Conservation (phyloP, 2,113 vertebrate species). For the Cololabis saira region DNA sequence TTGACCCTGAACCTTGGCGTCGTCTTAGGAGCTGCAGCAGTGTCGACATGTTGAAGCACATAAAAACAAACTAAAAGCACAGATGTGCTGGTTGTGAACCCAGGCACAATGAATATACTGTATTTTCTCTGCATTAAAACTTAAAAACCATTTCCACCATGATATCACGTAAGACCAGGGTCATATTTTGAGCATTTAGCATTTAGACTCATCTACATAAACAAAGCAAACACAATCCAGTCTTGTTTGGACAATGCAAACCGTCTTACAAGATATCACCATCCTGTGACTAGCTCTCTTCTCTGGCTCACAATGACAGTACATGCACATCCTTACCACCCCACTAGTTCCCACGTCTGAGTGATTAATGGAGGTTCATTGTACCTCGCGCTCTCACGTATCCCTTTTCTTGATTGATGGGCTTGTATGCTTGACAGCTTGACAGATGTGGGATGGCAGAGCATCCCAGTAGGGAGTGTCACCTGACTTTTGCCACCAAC, state of each 20-base stretch:
- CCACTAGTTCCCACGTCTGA: constrained; percentile 39
- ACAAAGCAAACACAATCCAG: not conserved
- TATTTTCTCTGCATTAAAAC: too few species aligned
- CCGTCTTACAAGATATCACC: not conserved
- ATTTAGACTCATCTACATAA: too few species aligned
- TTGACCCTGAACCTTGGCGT: too few species aligned
- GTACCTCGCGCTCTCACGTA: constrained; percentile 51
- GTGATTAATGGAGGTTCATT: constrained; percentile 71
- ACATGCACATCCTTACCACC: constrained; percentile 24
- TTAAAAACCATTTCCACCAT: too few species aligned
- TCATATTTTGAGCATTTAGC: too few species aligned
- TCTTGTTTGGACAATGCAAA: not conserved
- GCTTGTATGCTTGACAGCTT: constrained; percentile 52
- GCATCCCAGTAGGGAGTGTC: constrained; percentile 35
- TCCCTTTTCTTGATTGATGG: constrained; percentile 67
- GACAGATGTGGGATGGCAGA: constrained; percentile 58
- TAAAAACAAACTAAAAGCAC: too few species aligned
- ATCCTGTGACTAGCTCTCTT: not conserved
- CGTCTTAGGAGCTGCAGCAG: too few species aligned
- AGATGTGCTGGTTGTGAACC: too few species aligned
- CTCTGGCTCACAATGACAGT: constrained; percentile 3
- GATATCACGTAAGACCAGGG: too few species aligned
- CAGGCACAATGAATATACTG: too few species aligned
- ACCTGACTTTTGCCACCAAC: constrained; percentile 25
- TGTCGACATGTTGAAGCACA: too few species aligned